These are phyloP conservation scores for Lepidurus packardi DNA, from an alignment of 1,140 invertebrate genomes.

Conservation along the genomic window DNA sequence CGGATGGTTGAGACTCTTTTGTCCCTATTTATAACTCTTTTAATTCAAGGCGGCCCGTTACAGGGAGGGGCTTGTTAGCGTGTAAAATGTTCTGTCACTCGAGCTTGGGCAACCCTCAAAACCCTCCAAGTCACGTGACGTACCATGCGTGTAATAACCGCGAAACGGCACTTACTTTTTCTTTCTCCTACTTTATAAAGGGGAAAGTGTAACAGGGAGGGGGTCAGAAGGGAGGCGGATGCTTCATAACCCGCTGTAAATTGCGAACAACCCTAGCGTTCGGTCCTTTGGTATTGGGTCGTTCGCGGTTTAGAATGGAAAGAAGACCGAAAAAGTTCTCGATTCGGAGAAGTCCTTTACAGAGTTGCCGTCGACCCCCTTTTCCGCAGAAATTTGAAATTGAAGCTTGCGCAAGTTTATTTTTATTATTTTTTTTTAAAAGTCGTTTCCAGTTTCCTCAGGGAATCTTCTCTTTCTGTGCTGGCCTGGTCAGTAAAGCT, in stretches of 20 bases:
- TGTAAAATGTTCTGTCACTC: not conserved
- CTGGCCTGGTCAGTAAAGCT: too few species aligned
- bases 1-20: not conserved
- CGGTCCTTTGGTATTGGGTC: not conserved
- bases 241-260: not conserved
- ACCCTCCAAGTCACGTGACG: not conserved
- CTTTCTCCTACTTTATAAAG: not conserved
- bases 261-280: not conserved
- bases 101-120: not conserved
- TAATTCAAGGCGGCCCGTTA: not conserved
- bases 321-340: not conserved
- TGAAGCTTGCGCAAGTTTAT: not conserved
- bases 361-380: not conserved
- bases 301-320: not conserved
- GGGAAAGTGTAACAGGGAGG: not conserved
- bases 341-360: not conserved
- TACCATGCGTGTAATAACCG: conserved; percentile 2
- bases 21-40: conserved; percentile 1
- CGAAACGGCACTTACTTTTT: not conserved
- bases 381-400: not conserved
- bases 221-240: not conserved
- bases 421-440: not conserved
- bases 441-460: too few species aligned
- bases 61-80: not conserved
- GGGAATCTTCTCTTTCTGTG: too few species aligned